Evolutionary conservation across 2,113 vertebrate genomes (phyloP), one percentile per base, ranked within the genome.

Genomic region (Gambusia affinis): DNA sequence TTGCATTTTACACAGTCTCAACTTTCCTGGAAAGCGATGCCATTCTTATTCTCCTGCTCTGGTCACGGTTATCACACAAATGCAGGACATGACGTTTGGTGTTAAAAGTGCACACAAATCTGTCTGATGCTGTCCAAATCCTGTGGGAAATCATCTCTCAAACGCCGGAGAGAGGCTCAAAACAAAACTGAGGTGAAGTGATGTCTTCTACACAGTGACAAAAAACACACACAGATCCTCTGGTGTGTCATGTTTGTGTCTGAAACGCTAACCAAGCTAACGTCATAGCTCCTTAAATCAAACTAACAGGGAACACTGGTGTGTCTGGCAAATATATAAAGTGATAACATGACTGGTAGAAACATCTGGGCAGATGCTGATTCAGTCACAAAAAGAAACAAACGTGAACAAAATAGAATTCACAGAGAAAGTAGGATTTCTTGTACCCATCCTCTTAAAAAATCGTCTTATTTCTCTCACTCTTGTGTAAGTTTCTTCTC

Each of bases 291-390:
- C 74, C 68, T 66, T 69, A 79, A 81, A 70, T 68, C 81, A 91
- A 87, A 83, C 79, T 89, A 84, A 82, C 79, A 81, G 27, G 69
- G 83, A 66, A 37, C 63, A 70, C 60, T 81, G 68, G 71, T 31
- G 67, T 30, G 14, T 70, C 78, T 83, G 76, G 81, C 79, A 82
- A 86, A 78, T 69, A 70, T 19, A 54, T 19, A 67, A 83, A 64
- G 79, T 82, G 84, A 87, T 85, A 10, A 66, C 78, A 75, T 79
- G 87, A 86, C 86, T 80, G 83, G 81, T 75, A 86, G 79, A 68
- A 76, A 75, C 85, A 79, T 35, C 80, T 79, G 85, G 73, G 73
- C 30, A 81, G 81, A 79, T 42, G 57, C 37, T 60, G 65, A 78
- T 75, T 84, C 80, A 73, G 79, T 72, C 76, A 22, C 5, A 7